Base-by-base conservation (phyloP, 2,113 vertebrate genomes). In the Chitala chitala region DNA sequence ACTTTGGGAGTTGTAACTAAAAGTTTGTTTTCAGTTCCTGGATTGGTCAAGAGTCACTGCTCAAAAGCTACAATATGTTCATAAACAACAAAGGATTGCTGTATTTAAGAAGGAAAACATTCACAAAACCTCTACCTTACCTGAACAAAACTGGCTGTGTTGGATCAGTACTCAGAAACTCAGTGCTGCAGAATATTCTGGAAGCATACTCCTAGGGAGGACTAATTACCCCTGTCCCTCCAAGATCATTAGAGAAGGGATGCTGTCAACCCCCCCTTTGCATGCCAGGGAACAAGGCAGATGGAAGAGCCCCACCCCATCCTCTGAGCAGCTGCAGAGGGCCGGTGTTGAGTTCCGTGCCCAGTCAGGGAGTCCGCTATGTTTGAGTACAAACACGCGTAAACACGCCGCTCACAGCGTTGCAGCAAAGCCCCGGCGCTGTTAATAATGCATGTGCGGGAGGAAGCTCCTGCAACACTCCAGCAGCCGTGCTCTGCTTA, bases 391-490 rank as follows among this genome's bases (percentile, higher is more conserved):
- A 72, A 72, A 59, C 71, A 72, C 38, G 26, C 26, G 51, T 48
- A 36, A 56, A 68, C 73, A 54, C 17, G 63, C 48, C 61, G 20
- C 33, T 10, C 15, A 26, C 22, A 24, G 22, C 48, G 33, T 7
- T 15, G 22, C 9, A 4, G 5, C 5, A 38, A 22, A 7, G 12
- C 20, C 44, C 48, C 31, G 6, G 5, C 17, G 29, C 59, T 66
- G 64, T 68, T 68, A 68, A 68, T 68, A 68, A 68, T 68, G 64
- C 64, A 68, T 68, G 64, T 48, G 42, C 22, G 24, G 64, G 64
- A 26, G 42, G n/a, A 46, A 46, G 12, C 42, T 48, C 64, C 64
- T 68, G 64, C 64, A 17, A 46, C 40, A n/a, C 42, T 26, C 42
- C 42, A 29, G 68, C 46, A 50, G 22, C 48, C 5, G 3, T 26